Base-by-base conservation (phyloP, 2,888 invertebrate genomes). In the Rhorus exstirpatorius region DNA sequence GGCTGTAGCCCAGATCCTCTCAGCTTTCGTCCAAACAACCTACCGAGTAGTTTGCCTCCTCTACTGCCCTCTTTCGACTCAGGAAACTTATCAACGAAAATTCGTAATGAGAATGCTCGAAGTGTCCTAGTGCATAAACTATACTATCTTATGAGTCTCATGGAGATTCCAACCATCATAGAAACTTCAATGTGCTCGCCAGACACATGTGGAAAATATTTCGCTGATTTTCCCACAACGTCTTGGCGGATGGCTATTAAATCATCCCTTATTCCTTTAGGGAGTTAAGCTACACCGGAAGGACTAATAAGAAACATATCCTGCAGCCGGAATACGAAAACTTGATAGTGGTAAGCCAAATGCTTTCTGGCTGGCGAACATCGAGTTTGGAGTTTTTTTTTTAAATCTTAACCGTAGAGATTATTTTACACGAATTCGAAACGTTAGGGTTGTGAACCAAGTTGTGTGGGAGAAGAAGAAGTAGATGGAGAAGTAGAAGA, bases 61-160 rank as follows among this genome's bases (percentile, higher is more conserved):
- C 19, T 51, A 14, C n/a, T 17, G 12, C 46, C 8, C 8, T 8
- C 53, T 14, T n/a, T 19, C 21, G 10, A 41, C 10, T 44, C 26
- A 19, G 21, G n/a, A n/a, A 67, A 51, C 14, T 21, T 19, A 17
- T 21, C 1, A 41, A 65, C 51, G 51, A 77, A 67, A 77, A 77
- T 81, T 65, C 26, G 12, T 12, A 46, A 68, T 55, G 51, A 35
- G 46, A 24, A 75, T 61, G 12, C 53, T 53, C 31, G 60, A 77
- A 68, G 61, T 55, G 53, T 38, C 61, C 12, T 53, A 38, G 68
- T n/a, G n/a, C n/a, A n/a, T n/a, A n/a, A n/a, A n/a, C n/a, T n/a
- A n/a, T n/a, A n/a, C n/a, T n/a, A n/a, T 44, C 17, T 14, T 7
- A n/a, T 61, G 49, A 46, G 26, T 19, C 10, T 41, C 51, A 14